Base-by-base conservation (phyloP, 1,140 invertebrate species). In the Pogonomyrmex barbatus region DNA sequence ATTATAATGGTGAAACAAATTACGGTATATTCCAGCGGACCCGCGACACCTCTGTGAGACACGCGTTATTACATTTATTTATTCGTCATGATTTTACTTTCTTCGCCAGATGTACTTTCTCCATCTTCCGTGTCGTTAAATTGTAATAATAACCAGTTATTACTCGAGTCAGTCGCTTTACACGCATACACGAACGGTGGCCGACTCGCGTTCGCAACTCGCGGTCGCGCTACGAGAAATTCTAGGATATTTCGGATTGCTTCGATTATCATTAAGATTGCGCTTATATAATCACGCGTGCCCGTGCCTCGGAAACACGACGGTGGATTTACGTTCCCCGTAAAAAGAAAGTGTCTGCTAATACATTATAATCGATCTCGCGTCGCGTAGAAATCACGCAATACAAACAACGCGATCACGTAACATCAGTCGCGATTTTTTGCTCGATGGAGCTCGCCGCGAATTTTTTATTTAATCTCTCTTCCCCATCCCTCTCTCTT, bases 101-200 rank as follows among this genome's bases (percentile, higher is more conserved):
- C 81, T 85, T 88, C 76, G 81, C 58, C 50, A 85, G 67, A 83
- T 65, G 50, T 14, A 54, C 87, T 88, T 88, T 88, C 87, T 87
- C 86, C 87, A 12, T 71, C 60, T 88, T 87, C 79, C 85, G 75
- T 63, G 67, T 58, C 33, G 17, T 52, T 65, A 68, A 87, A 88
- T 82, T 63, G 62, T 87, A 77, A 62, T 87, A 77, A 62, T 79
- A 82, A 84, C 87, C 73, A 70, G 56, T 60, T 62, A 67, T 65
- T 63, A 68, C 33, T 39, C n/a, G 52, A 83, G 68, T 83, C 79
- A 73, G 68, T 83, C 79, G 79, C 75, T 56, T 83, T 36, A 36
- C 36, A 39, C 67, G 67, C 33, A n/a, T 33, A 45, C 24, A 33
- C 62, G 10, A 14, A 12, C 42, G 9, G 14, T 50, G 42, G 24